Conservation (phyloP, 2,888 invertebrate species). For the Pyrocoelia pectoralis region DNA sequence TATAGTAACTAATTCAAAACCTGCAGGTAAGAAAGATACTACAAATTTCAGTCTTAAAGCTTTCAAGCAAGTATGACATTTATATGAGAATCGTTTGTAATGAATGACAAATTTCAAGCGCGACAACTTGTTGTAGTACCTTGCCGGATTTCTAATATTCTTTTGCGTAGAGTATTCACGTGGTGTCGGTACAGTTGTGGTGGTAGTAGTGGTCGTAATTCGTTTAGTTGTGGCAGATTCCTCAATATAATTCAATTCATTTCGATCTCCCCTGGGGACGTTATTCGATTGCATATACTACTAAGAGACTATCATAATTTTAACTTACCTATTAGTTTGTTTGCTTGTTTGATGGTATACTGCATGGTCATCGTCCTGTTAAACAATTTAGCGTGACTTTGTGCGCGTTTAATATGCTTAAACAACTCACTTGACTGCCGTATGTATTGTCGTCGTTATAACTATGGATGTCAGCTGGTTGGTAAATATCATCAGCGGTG, state of each 20-base stretch:
- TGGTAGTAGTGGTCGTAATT: conserved; percentile 53
- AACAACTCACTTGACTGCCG: conserved; percentile 48
- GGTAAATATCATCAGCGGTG: conserved; percentile 57
- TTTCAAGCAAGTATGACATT: conserved; percentile 13
- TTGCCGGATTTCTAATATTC: conserved; percentile 53
- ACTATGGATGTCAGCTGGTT: conserved; percentile 53
- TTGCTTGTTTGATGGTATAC: conserved; percentile 71
- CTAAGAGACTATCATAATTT: conserved; percentile 19
- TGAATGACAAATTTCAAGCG: conserved; percentile 20
- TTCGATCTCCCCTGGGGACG: conserved; percentile 60
- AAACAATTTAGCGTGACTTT: not conserved
- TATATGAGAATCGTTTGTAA: conserved; percentile 20
- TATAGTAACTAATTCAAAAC: not conserved
- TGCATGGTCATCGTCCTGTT: conserved; percentile 71
- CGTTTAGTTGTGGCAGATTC: conserved; percentile 58
- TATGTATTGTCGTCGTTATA: conserved; percentile 56
- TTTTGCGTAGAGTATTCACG: conserved; percentile 56
- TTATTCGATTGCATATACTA: conserved; percentile 23
- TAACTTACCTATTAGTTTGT: conserved; percentile 69
- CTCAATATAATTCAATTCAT: conserved; percentile 62
- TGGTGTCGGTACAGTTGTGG: conserved; percentile 53
- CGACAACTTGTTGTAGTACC: conserved; percentile 53
- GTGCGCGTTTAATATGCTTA: not conserved
- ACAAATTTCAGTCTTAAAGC: conserved; percentile 16
- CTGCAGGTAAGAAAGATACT: conserved; percentile 16